phyloP scores from a whole-genome alignment of 2,113 vertebrate species.

The Oreamnos americanus region DNA sequence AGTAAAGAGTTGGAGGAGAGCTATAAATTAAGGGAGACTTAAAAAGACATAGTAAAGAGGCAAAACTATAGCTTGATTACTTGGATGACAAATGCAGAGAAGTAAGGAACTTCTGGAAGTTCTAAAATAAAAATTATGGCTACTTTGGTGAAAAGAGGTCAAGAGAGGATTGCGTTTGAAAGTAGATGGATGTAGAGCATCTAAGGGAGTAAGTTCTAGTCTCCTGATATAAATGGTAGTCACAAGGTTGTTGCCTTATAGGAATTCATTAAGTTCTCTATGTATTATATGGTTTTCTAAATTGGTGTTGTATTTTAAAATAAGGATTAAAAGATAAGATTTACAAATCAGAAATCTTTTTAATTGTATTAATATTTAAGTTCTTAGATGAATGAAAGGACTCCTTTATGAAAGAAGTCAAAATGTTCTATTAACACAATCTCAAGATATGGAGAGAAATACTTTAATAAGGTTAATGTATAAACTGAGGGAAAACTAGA shows the following conservation, averaged over 20 bases:
- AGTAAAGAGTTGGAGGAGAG: neutral
- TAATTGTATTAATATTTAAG: neutral
- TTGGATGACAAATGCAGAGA: neutral
- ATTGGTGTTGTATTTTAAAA: neutral
- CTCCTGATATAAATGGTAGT: neutral
- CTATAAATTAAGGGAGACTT: neutral
- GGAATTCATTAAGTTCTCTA: neutral
- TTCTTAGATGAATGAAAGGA: neutral
- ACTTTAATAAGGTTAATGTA: neutral
- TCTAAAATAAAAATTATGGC: neutral
- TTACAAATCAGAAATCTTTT: neutral
- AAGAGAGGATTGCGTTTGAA: neutral
- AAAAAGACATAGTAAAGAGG: neutral
- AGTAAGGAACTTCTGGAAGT: neutral
- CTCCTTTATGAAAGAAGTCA: neutral
- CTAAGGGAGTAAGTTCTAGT: neutral
- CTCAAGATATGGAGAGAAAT: neutral
- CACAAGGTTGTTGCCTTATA: neutral
- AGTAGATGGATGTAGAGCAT: neutral
- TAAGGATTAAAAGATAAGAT: neutral
- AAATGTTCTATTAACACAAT: neutral
- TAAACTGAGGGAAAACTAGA: neutral
- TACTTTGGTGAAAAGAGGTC: neutral
- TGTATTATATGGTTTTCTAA: neutral
- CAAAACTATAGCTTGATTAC: neutral